Base-by-base conservation (phyloP, 2,113 vertebrate genomes). In the Macrotus californicus region DNA sequence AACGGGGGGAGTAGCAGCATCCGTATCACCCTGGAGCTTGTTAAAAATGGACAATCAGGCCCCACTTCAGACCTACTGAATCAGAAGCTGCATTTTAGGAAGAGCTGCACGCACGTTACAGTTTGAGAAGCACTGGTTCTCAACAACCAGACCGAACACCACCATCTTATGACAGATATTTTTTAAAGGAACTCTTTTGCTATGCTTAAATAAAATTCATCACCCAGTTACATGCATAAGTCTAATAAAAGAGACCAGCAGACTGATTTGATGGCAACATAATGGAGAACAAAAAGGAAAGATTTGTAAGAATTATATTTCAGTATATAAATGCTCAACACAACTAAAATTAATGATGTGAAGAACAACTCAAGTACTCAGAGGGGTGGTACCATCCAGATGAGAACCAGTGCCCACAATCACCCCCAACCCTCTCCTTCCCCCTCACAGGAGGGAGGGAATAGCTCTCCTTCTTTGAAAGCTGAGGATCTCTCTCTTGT, bases 151-250 rank as follows among this genome's bases (percentile, higher is more conserved):
- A 86, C 87, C 43, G 70, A 75, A 94, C 41, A 72, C 18, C 3
- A 4, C 19, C 36, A 80, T 92, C 91, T 86, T 67, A 95, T 61
- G 61, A 84, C 52, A 92, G 89, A 72, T 81, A 76, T 73, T 69
- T 83, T 87, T 89, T 79, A 46, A 81, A 64, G 19, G 81, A 72
- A 86, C 36, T 56, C 13, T 92, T 52, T 75, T 80, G 69, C 64
- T 93, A 88, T 76, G 43, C 73, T 93, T 46, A 94, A 94, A 86
- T 64, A 94, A 93, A 92, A 92, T 48, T 83, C 26, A 87, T 73
- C 83, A 92, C 16, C 70, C 39, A 93, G 21, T 34, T 43, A 90
- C 39, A 92, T 5, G 41, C 11, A 0, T 21, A 43, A 73, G 18
- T 67, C 54, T 34, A 83, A 61, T 61, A 72, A 86, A 34, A 84